Evolutionary conservation across 2,888 invertebrate species (phyloP).

Genomic region (Drosophila putrida): DNA sequence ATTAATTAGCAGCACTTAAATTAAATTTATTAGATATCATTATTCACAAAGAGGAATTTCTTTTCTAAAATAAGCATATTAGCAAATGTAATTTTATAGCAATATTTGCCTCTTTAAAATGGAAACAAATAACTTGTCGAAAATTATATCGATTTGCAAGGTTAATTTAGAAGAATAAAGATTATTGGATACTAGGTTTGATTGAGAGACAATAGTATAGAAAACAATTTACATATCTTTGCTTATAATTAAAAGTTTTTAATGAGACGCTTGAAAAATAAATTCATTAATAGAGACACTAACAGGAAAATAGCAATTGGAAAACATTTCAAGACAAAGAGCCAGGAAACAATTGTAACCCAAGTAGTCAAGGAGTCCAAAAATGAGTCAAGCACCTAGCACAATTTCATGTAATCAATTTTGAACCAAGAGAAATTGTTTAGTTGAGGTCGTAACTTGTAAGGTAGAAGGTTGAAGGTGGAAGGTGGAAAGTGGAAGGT

Average conservation of each 20-base stretch:
- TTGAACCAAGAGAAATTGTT: slow-evolving; percentile 26
- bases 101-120: no score
- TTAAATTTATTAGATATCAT: no score
- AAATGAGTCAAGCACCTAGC: background rate
- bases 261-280: slow-evolving; percentile 12
- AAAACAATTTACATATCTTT: slow-evolving; percentile 8
- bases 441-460: background rate
- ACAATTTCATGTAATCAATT: slow-evolving; percentile 69
- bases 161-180: no score
- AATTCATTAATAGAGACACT: background rate
- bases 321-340: slow-evolving; percentile 4
- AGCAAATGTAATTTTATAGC: no score
- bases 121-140: no score
- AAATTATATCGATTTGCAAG: no score
- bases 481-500: background rate
- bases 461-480: background rate
- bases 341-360: slow-evolving; percentile 22
- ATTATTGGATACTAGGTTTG: no score
- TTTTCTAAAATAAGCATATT: no score
- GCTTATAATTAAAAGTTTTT: slow-evolving; percentile 10
- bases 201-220: background rate
- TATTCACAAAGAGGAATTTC: no score
- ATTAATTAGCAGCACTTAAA: no score
- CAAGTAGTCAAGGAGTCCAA: background rate
- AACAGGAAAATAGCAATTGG: background rate